Conservation (phyloP, 2,113 vertebrate species). For the Tretioscincus oriximinensis region DNA sequence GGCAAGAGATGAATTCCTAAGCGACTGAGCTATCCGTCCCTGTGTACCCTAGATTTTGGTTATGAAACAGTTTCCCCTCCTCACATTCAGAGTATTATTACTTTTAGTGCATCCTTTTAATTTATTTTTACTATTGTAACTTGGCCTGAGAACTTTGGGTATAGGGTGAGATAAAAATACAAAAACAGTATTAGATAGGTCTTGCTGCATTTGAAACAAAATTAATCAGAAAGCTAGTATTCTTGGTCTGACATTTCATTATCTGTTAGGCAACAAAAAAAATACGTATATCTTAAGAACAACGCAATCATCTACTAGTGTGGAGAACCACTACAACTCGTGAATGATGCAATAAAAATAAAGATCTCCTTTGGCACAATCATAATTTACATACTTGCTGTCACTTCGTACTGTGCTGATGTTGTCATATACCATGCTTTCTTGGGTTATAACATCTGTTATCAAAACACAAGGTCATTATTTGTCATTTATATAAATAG, state of each 20-base stretch:
- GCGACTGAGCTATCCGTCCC: too few relatives aligned
- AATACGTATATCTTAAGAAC: not conserved
- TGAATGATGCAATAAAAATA: not conserved
- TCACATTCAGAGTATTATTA: too few relatives aligned
- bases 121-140: too few relatives aligned
- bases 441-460: constrained; percentile 58
- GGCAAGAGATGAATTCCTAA: too few relatives aligned
- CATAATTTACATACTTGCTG: constrained; percentile 60
- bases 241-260: not conserved
- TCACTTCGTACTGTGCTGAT: constrained; percentile 33
- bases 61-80: too few relatives aligned
- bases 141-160: too few relatives aligned
- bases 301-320: not conserved
- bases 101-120: too few relatives aligned
- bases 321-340: not conserved
- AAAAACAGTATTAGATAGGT: too few relatives aligned
- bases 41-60: too few relatives aligned
- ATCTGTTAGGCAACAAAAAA: not conserved
- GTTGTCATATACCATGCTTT: constrained; percentile 55
- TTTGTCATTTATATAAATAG: not conserved
- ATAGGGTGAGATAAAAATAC: too few relatives aligned
- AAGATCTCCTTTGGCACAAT: not conserved
- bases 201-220: not conserved
- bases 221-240: not conserved
- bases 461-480: not conserved